Conservation (phyloP, 2,797 vertebrate species). For the Danionella dracula region DNA sequence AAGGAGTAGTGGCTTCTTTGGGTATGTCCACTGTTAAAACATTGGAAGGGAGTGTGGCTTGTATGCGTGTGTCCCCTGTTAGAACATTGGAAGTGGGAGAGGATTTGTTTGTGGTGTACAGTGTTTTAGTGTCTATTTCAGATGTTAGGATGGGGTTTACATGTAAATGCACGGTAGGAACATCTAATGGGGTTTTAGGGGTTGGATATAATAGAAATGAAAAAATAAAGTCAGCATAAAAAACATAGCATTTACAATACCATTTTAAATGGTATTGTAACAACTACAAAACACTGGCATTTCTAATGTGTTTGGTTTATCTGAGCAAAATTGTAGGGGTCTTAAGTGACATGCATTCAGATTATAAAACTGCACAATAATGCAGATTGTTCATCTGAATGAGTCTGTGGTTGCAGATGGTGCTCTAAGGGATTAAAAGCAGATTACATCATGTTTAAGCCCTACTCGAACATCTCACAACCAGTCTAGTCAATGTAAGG, state of each 20-base stretch:
- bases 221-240: conserved; percentile 14
- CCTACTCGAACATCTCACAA: neutral
- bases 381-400: conserved; percentile 4
- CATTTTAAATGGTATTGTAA: too few species aligned
- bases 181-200: conserved; percentile 17
- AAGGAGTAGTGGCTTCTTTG: too few species aligned
- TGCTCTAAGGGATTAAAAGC: neutral
- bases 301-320: neutral
- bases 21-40: neutral
- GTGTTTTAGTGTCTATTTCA: neutral
- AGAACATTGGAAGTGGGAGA: neutral
- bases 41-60: too few species aligned
- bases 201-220: neutral
- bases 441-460: conserved; percentile 17
- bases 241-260: neutral
- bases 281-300: too few species aligned
- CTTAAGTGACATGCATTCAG: neutral
- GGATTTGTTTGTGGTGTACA: neutral
- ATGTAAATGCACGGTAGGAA: neutral
- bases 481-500: neutral
- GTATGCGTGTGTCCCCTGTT: neutral
- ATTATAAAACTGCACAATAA: neutral
- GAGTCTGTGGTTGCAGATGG: neutral
- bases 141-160: neutral
- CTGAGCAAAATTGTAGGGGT: neutral